Percentiles rank a stretch among this genome's conserved stretches.
Conservation (phyloP, 2,888 invertebrate genomes). For the Tholera decimalis region DNA sequence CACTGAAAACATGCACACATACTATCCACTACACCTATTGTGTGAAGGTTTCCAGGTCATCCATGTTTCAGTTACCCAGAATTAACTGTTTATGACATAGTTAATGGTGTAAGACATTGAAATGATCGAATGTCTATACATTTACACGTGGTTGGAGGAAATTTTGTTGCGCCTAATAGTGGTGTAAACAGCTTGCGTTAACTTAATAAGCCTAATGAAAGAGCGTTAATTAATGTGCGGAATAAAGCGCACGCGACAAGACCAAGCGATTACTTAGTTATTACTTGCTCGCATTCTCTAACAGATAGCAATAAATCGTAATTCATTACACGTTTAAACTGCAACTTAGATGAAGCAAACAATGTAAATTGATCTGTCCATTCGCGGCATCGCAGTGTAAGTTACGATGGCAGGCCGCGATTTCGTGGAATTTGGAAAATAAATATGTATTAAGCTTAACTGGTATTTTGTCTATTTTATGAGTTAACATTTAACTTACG, state of each 20-base stretch:
- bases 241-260: conserved; percentile 49
- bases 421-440: conserved; percentile 30
- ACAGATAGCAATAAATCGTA: conserved; percentile 21
- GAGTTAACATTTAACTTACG: conserved; percentile 58
- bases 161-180: conserved; percentile 44
- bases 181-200: conserved; percentile 54
- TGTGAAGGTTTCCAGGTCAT: conserved; percentile 76
- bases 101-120: no score
- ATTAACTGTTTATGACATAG: conserved; percentile 53
- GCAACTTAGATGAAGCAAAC: conserved; percentile 12
- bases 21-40: no score
- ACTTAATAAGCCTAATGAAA: conserved; percentile 60
- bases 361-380: conserved; percentile 22
- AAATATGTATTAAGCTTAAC: conserved; percentile 39
- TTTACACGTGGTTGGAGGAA: conserved; percentile 49
- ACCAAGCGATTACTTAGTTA: neutral
- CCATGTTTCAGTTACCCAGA: conserved; percentile 68
- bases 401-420: conserved; percentile 11
- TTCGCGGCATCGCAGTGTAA: neutral
- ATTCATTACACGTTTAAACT: conserved; percentile 33
- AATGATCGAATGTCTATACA: no score
- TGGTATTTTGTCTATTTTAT: conserved; percentile 58
- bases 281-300: conserved; percentile 22
- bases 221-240: conserved; percentile 54
- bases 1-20: conserved; percentile 75